These are phyloP conservation scores for Theristus sp. DNA, from an alignment of 2,888 invertebrate genomes.

Conservation along the genomic window DNA sequence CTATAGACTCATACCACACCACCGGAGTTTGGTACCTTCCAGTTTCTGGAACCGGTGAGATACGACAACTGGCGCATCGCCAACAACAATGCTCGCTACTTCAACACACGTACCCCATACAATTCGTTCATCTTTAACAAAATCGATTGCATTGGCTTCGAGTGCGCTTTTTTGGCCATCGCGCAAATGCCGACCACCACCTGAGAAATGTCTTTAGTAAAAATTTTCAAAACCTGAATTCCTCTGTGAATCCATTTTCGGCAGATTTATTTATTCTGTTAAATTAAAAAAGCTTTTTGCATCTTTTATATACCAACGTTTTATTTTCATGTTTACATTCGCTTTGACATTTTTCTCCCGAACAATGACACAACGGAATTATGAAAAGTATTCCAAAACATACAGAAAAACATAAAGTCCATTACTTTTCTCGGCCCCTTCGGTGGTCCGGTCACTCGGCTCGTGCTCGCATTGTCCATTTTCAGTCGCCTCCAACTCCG, in stretches of 20 bases:
- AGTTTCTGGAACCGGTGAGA: neutral
- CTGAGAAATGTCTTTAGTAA: neutral
- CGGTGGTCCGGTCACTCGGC: too few relatives aligned
- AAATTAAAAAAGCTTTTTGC: neutral
- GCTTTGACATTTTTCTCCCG: too few relatives aligned
- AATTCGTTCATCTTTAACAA: conserved; percentile 83
- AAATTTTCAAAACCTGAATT: neutral
- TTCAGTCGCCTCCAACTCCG: too few relatives aligned
- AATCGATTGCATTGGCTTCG: conserved; percentile 98
- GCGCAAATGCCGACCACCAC: conserved; percentile 86
- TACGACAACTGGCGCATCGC: neutral
- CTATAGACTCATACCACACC: too few relatives aligned
- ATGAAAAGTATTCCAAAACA: too few relatives aligned
- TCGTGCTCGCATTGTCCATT: too few relatives aligned
- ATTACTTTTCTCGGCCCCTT: too few relatives aligned
- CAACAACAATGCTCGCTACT: neutral
- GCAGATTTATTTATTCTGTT: neutral
- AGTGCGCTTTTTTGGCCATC: conserved; percentile 90
- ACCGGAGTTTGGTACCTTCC: too few relatives aligned
- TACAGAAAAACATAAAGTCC: too few relatives aligned
- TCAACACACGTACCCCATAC: conserved; percentile 17
- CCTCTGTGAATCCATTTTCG: neutral
- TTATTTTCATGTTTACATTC: neutral
- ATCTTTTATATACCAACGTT: neutral
- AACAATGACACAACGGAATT: too few relatives aligned